A percentile compares a stretch with the other conserved stretches of the same genome.
These are phyloP conservation scores for Melipona bicolor DNA, from an alignment of 2,888 invertebrate genomes.

Conservation along the genomic window DNA sequence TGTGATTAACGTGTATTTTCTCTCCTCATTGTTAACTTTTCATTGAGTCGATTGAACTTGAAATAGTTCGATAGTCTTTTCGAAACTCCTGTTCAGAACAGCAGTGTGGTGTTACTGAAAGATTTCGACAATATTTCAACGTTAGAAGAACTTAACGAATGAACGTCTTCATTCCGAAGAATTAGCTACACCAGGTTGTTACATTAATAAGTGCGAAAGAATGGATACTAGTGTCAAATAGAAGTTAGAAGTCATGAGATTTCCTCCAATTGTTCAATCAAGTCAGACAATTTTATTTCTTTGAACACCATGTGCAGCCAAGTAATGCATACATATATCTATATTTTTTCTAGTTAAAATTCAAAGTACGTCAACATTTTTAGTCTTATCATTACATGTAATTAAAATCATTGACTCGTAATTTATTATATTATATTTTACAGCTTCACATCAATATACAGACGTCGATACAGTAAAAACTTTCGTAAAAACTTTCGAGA, in stretches of 20 bases:
- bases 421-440: constrained; percentile 9
- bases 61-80: constrained; percentile 1
- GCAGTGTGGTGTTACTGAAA: constrained; percentile 39
- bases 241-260: constrained; percentile 79
- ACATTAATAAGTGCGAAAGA: constrained; percentile 41
- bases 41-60: constrained; percentile 16
- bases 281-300: constrained; percentile 9
- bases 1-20: constrained; percentile 29
- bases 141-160: constrained; percentile 15
- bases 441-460: neutral
- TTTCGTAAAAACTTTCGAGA: neutral
- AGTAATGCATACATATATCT: neutral
- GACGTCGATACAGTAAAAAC: neutral
- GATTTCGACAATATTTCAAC: neutral
- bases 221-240: constrained; percentile 45
- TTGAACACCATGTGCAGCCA: constrained; percentile 1
- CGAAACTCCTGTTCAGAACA: constrained; percentile 4
- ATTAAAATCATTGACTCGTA: neutral
- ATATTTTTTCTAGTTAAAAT: neutral
- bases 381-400: neutral
- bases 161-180: constrained; percentile 11
- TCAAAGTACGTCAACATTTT: neutral
- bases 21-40: constrained; percentile 16
- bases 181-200: neutral
- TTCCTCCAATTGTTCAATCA: constrained; percentile 79